Percentiles rank a stretch among this genome's conserved stretches.
Evolutionary conservation across 2,888 invertebrate genomes (phyloP).

Genomic region (Anthrax anthrax): DNA sequence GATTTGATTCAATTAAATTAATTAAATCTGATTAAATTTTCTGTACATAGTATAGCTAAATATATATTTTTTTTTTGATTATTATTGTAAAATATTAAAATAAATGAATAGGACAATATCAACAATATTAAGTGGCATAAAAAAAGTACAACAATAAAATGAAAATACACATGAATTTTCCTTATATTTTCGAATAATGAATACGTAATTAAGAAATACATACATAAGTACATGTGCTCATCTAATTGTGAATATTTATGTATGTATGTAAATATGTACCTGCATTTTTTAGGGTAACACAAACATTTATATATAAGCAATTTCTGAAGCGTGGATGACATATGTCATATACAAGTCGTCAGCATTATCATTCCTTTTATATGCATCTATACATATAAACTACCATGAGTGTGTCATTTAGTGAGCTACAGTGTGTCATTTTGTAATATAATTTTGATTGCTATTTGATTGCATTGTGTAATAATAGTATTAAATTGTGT

Average conservation of each 20-base stretch:
- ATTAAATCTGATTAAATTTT: slow-evolving; percentile 11
- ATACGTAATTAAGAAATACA: too few relatives aligned
- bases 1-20: slow-evolving; percentile 6
- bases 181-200: too few relatives aligned
- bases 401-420: too few relatives aligned
- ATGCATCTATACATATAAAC: too few relatives aligned
- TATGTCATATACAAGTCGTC: not conserved
- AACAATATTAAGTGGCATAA: not conserved
- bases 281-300: too few relatives aligned
- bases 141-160: not conserved
- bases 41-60: not conserved
- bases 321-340: not conserved
- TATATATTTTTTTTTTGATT: not conserved
- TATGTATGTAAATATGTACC: too few relatives aligned
- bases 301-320: too few relatives aligned
- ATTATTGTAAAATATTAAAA: not conserved
- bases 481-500: not conserved
- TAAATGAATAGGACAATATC: not conserved
- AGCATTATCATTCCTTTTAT: too few relatives aligned
- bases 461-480: slow-evolving; percentile 9
- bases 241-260: too few relatives aligned
- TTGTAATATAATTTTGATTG: slow-evolving; percentile 9
- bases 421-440: too few relatives aligned
- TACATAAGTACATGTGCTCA: too few relatives aligned
- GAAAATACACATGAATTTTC: too few relatives aligned